phyloP scores from a whole-genome alignment of 2,113 vertebrate genomes.

The Bujurquina vittata region DNA sequence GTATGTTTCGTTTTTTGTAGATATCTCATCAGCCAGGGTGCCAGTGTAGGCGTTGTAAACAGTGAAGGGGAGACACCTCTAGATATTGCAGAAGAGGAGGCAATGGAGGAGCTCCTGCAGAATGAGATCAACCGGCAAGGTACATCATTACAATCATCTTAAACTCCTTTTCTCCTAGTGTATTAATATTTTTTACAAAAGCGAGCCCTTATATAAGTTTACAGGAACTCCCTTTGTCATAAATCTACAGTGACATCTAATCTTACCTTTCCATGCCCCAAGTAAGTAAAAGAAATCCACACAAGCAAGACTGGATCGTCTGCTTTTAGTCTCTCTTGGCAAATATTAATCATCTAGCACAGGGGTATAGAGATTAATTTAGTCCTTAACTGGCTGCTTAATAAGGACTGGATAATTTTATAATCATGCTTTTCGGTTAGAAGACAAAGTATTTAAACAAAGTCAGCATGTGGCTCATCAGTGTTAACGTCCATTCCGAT shows the following conservation, averaged over 20 bases:
- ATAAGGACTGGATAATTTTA: background rate
- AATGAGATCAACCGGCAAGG: conserved; percentile 99
- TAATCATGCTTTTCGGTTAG: background rate
- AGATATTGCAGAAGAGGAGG: conserved; percentile 97
- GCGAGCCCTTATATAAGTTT: background rate
- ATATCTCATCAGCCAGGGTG: conserved; percentile 95
- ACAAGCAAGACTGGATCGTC: background rate
- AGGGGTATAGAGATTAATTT: background rate
- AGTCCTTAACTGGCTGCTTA: background rate
- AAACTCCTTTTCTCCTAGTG: background rate
- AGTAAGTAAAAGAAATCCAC: background rate
- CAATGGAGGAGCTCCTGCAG: conserved; percentile 98
- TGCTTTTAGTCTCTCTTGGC: background rate
- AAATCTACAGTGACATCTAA: background rate
- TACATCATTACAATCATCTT: conserved; percentile 53
- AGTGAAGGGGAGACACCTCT: conserved; percentile 98
- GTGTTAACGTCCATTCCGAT: background rate
- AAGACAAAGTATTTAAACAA: background rate
- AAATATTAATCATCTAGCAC: background rate
- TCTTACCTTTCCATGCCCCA: background rate
- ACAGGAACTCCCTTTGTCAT: background rate
- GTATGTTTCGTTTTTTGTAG: conserved; percentile 67
- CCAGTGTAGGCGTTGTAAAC: conserved; percentile 95
- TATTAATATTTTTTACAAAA: background rate
- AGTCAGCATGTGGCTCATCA: background rate